A percentile compares a stretch with the other conserved stretches of the same genome.
These are phyloP conservation scores for Philereme transversata DNA, from an alignment of 2,888 invertebrate species.

Conservation along the genomic window DNA sequence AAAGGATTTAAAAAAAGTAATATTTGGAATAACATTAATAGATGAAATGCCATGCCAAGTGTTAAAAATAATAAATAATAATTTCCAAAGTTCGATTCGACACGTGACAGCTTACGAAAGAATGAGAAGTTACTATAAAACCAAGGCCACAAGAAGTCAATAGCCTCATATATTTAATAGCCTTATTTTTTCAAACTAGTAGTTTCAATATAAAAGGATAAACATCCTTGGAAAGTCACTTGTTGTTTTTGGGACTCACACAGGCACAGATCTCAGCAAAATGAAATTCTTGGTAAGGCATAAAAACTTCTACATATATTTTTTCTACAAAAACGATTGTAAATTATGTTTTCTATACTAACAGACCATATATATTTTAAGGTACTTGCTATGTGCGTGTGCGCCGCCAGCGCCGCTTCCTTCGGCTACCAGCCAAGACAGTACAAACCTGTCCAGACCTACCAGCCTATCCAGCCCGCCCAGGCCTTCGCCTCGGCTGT, in stretches of 20 bases:
- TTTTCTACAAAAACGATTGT: neutral
- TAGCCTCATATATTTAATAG: constrained; percentile 39
- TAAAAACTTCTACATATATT: neutral
- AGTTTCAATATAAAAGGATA: constrained; percentile 54
- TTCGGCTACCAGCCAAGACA: constrained; percentile 25
- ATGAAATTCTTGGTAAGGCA: constrained; percentile 62
- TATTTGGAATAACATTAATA: neutral
- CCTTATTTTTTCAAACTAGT: constrained; percentile 42
- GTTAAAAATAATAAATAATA: neutral
- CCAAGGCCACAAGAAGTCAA: constrained; percentile 53
- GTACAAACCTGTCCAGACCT: constrained; percentile 13
- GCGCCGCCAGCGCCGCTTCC: constrained; percentile 38
- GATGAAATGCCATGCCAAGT: neutral
- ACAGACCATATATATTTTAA: neutral
- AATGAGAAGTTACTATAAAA: constrained; percentile 41
- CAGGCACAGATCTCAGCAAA: constrained; percentile 53
- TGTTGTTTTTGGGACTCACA: constrained; percentile 50
- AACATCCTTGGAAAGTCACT: constrained; percentile 39
- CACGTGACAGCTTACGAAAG: constrained; percentile 3
- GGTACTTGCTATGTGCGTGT: constrained; percentile 41
- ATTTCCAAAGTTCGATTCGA: neutral
- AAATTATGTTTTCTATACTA: neutral
- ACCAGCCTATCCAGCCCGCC: constrained; percentile 1
- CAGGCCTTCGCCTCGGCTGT: constrained; percentile 17
- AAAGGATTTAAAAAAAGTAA: neutral